Conservation (phyloP, 2,888 invertebrate genomes). For the Xestia sexstrigata region DNA sequence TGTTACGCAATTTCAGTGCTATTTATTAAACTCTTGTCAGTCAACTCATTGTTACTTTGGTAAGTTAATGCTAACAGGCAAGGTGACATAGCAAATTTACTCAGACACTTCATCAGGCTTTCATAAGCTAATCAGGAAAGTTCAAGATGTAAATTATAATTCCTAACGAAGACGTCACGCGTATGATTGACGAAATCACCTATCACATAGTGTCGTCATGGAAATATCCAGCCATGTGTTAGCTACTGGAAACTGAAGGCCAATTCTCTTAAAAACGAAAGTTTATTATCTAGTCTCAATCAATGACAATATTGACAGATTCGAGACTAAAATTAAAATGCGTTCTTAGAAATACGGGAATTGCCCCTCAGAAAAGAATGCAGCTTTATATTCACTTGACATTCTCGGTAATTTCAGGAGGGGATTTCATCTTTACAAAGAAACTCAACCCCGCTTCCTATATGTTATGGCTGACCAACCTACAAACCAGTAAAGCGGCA, state of each 20-base stretch:
- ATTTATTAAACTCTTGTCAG: neutral
- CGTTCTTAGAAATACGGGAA: neutral
- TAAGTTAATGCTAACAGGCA: neutral
- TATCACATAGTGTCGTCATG: neutral
- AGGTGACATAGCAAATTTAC: slow-evolving; percentile 10
- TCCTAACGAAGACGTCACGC: neutral
- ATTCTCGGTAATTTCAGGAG: neutral
- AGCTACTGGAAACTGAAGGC: neutral
- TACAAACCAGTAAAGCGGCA: neutral
- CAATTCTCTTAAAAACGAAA: neutral
- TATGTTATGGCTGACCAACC: neutral
- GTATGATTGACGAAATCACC: neutral
- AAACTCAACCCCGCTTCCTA: neutral
- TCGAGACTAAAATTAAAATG: neutral
- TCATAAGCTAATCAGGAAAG: neutral
- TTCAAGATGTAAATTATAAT: neutral
- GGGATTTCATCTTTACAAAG: too few species aligned
- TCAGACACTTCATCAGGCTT: neutral
- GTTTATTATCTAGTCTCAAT: neutral
- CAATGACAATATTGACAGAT: neutral
- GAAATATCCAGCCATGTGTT: neutral
- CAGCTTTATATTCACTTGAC: neutral
- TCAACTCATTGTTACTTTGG: slow-evolving; percentile 17
- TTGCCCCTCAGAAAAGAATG: neutral
- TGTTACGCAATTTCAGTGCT: neutral